Percentiles rank a stretch among this genome's conserved stretches.
Evolutionary conservation across 1,140 invertebrate genomes (phyloP).

Genomic region (Rhagoletis pomonella): DNA sequence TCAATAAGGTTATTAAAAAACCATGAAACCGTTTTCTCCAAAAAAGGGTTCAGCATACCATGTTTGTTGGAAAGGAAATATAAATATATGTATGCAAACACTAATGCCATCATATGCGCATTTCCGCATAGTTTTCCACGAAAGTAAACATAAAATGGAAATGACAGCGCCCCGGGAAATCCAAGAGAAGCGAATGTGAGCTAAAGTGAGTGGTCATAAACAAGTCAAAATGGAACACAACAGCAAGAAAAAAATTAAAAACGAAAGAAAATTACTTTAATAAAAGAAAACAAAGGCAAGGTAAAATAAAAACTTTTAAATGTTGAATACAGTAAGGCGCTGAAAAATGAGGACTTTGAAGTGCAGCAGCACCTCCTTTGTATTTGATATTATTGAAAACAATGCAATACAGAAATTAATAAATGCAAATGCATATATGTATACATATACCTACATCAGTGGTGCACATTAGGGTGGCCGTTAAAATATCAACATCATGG

Average conservation of each 20-base stretch:
- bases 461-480: no score
- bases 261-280: neutral
- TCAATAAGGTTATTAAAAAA: no score
- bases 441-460: no score
- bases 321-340: neutral
- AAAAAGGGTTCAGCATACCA: neutral
- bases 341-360: neutral
- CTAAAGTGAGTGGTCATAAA: constrained; percentile 23
- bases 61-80: neutral
- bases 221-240: neutral
- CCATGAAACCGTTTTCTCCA: neutral
- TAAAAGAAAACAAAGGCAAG: neutral
- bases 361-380: neutral
- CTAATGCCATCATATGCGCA: neutral
- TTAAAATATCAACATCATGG: no score
- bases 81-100: constrained; percentile 5
- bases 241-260: neutral
- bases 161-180: constrained; percentile 35
- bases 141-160: constrained; percentile 39
- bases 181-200: neutral
- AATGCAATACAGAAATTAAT: no score
- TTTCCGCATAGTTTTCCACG: constrained; percentile 31
- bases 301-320: neutral
- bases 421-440: neutral
- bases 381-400: no score